Evolutionary conservation across 2,797 vertebrate species (phyloP), one percentile per base, ranked within the genome.

Genomic region (Danio jaintianensis): DNA sequence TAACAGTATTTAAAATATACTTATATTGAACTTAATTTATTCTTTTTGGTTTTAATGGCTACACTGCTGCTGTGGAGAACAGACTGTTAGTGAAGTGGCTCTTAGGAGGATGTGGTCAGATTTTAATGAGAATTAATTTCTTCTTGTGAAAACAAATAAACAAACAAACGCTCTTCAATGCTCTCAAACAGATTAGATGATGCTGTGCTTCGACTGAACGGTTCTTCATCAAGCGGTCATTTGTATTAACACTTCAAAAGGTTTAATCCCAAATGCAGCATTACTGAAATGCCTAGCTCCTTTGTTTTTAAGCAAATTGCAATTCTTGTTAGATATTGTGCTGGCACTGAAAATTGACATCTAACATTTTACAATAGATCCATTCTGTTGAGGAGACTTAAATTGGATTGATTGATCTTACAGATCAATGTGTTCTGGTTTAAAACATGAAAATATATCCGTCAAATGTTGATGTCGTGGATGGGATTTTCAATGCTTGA

Each of bases 121-220:
- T 15, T 50, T 29, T 50, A 68, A 36, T 36, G 7, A n/a, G 15
- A 68, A 50, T 36, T 68, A 2, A 68, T 68, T 50, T 50, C 29
- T 61, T 61, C 0, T 50, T 50, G 8, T 50, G 47, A 69, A 69
- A 69, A 69, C 66, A 52, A 61, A 61, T 15, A 61, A 69, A 38
- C 47, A 52, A 15, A 20, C 16, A 12, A 45, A 52, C 6, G 38
- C 22, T 52, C 52, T 52, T 10, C 22, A 68, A 38, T n/a, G 47
- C 9, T 38, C 29, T 52, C 15, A 2, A 52, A 16, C 47, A 50
- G 66, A 50, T n/a, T 50, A 38, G 15, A 68, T 69, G 9, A 52
- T 47, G 18, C 47, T n/a, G 22, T 67, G 20, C n/a, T 68, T 52
- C 9, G 1, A 52, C 29, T 52, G 15, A 36, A 52, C 2, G 8